These are phyloP conservation scores for Diadumene lineata DNA, from an alignment of 92 coral and sea anemone species.

Conservation along the genomic window DNA sequence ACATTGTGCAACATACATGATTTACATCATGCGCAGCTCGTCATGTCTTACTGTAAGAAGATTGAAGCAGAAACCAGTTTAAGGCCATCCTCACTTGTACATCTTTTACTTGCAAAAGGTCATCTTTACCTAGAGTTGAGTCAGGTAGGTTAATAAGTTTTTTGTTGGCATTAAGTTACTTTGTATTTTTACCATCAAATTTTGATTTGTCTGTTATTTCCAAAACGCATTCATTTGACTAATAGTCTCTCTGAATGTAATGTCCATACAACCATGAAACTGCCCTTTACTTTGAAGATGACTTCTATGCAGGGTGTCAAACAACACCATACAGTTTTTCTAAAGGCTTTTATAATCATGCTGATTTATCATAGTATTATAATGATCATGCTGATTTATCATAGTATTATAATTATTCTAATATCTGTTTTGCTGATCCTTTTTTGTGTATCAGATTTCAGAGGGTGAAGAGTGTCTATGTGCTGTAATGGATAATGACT, in stretches of 20 bases:
- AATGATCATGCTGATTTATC: not conserved
- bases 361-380: not conserved
- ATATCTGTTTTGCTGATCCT: not conserved
- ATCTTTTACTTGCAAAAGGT: conserved; percentile 69
- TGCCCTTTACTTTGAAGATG: too few relatives aligned
- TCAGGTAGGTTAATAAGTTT: conserved; percentile 55
- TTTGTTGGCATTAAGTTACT: too few relatives aligned
- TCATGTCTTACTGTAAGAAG: conserved; percentile 50
- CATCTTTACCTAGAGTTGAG: conserved; percentile 61
- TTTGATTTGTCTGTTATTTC: too few relatives aligned
- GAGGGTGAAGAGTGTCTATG: conserved; percentile 77
- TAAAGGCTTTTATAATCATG: too few relatives aligned
- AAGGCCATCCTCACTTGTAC: conserved; percentile 32
- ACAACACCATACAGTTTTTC: too few relatives aligned
- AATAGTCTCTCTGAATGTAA: too few relatives aligned
- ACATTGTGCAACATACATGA: conserved; percentile 71
- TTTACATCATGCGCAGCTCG: conserved; percentile 54
- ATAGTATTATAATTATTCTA: too few relatives aligned
- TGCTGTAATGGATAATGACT: conserved; percentile 54
- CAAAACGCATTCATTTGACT: too few relatives aligned
- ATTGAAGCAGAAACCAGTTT: conserved; percentile 41
- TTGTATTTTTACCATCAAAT: too few relatives aligned
- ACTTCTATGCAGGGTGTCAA: too few relatives aligned
- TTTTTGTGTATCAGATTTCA: conserved; percentile 44
- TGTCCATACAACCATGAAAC: too few relatives aligned